Base-by-base conservation (phyloP, 2,113 vertebrate genomes). In the Caranx ignobilis region DNA sequence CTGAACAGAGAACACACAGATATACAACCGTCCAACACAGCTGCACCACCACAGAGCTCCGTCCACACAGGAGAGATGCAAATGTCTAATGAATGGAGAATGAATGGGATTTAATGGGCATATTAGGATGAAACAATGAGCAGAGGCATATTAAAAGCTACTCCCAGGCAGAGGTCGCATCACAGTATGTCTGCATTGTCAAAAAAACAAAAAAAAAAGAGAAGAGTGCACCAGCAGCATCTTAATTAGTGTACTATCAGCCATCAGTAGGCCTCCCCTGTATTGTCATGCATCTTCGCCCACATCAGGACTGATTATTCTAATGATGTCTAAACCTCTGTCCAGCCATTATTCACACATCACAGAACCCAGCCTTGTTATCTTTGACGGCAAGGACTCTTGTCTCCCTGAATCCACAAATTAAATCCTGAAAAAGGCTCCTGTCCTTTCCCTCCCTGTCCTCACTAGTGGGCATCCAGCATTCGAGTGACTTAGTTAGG, bases 251-350 rank as follows among this genome's bases (percentile, higher is more conserved):
- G 32, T 3, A 47, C 67, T 56, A 77, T 83, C 60, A 80, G 67
- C 15, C 80, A 71, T 80, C 62, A 77, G 76, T 61, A 37, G 52
- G 55, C 56, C 78, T 75, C 63, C 65, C 39, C 54, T 77, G 79
- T 76, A 79, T 75, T 77, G 43, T 63, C 12, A 16, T 65, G 77
- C 79, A 83, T 88, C 76, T 90, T 63, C 6, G 39, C 81, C 73
- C 73, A 74, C 67, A 83, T 92, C 86, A 79, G 66, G 55, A 55
- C 86, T 86, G 90, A 89, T 91, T 90, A 82, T 88, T 91, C 74
- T 90, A 91, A 92, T 90, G 72, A 89, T 86, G 75, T 89, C 73
- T 84, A 81, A 87, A 85, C 81, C 87, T 84, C 78, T 86, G 88
- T 85, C 88, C 79, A 0, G 71, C 65, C 74, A 89, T 88, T 90